phyloP scores from a whole-genome alignment of 2,113 vertebrate genomes.

The Nyctibius bracteatus region DNA sequence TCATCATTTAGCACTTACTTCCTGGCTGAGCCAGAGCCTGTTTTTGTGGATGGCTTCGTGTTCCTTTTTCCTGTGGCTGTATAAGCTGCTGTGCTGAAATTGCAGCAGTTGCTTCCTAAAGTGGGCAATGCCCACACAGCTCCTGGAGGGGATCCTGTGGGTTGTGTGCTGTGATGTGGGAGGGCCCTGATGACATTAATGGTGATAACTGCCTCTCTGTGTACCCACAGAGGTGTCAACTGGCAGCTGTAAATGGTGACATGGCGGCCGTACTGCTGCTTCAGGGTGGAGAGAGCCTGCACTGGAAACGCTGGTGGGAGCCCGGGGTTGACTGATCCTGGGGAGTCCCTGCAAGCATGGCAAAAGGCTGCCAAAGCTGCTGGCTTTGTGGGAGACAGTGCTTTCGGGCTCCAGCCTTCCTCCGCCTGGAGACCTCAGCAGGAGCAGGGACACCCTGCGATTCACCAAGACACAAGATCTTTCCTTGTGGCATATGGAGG shows the following conservation, averaged over 20 bases:
- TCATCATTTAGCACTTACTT: background rate
- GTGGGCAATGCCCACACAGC: background rate
- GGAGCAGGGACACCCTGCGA: background rate
- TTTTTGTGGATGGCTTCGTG: accelerated
- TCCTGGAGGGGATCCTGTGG: background rate
- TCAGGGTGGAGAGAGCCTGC: background rate
- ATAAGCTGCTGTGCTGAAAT: background rate
- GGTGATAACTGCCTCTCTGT: background rate
- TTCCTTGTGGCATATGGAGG: background rate
- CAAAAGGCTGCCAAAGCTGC: background rate
- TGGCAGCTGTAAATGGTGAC: background rate
- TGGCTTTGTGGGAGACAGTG: background rate
- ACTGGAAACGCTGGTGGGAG: accelerated
- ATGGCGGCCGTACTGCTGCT: accelerated
- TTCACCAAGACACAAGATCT: accelerated
- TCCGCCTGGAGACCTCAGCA: background rate
- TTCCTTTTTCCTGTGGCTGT: background rate
- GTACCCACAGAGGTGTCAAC: background rate
- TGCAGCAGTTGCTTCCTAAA: accelerated
- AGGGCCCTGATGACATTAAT: background rate
- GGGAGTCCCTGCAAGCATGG: background rate
- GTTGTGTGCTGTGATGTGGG: background rate
- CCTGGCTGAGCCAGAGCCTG: background rate
- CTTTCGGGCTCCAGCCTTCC: background rate
- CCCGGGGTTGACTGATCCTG: background rate